Base-by-base conservation (phyloP, 2,888 invertebrate genomes). In the Incurvaria masculella region DNA sequence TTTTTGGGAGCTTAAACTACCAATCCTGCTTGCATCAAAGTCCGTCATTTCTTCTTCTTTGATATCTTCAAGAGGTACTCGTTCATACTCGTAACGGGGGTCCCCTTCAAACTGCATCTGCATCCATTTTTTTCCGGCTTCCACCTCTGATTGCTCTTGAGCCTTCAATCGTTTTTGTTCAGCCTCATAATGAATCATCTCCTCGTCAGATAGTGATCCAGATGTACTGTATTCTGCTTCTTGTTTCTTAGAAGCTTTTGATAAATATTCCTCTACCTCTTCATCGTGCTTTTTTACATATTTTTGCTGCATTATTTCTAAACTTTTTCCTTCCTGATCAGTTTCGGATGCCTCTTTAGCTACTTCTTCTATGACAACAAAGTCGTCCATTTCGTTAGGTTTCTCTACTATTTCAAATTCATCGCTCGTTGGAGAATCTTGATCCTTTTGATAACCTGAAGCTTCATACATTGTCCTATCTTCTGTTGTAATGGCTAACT, bases 41-140 rank as follows among this genome's bases (percentile, higher is more conserved):
- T 92, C 92, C 45, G 91, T 91, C 61, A 88, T 83, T 71, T 95
- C 95, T 68, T 95, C 94, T 66, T 94, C 93, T 70, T 94, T 93
- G 41, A 94, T 94, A 59, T 95, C 94, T 73, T 94, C 94, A 39
- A 94, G 69, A 4, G 92, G 88, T 16, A 91, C 88, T 51, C 91
- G 80, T 59, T 91, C 90, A 53, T 89, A 88, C 54, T 92, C 92
- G 63, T 91, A 88, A 42, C 85, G 79, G 56, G 88, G 82, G 58
- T 87, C 87, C 43, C 87, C 87, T 68, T 89, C 89, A 62, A 90
- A 87, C 56, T 94, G 93, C 86, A 91, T 91, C 70, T 93, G 93
- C 47, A 93, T 87, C 94, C 94, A 94, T 50, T 90, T 87, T 58
- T 89, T 90, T 49, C 90, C 89, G 2, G 88, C 89, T 62, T 89